phyloP scores from a whole-genome alignment of 2,888 invertebrate genomes.

The Drosophila austrosaltans region DNA sequence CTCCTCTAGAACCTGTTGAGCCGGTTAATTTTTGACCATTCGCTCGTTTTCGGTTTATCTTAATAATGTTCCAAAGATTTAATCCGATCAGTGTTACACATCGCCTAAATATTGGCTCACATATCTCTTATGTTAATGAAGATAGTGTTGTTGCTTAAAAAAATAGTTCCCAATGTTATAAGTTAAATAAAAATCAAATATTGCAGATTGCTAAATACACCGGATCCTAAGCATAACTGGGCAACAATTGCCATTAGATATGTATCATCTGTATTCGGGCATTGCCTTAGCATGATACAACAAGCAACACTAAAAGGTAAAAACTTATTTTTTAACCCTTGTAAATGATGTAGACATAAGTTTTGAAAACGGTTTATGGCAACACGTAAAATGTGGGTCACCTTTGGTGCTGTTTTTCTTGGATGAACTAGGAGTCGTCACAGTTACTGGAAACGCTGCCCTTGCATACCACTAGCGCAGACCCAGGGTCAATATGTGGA shows the following conservation, averaged over 20 bases:
- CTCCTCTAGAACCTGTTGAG: not conserved
- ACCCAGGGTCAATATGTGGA: conserved; percentile 39
- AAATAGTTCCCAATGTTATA: too few relatives aligned
- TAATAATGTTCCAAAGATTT: too few relatives aligned
- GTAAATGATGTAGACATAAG: not conserved
- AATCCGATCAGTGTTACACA: not conserved
- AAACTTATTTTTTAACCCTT: not conserved
- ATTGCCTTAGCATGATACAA: not conserved
- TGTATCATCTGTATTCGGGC: not conserved
- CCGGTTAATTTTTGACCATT: not conserved
- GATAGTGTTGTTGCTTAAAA: too few relatives aligned
- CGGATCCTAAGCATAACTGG: too few relatives aligned
- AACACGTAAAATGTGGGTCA: conserved; percentile 32
- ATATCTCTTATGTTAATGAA: too few relatives aligned
- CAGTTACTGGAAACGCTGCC: conserved; percentile 37
- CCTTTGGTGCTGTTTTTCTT: not conserved
- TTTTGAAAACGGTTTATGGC: not conserved
- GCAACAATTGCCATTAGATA: not conserved
- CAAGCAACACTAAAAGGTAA: not conserved
- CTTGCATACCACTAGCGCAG: conserved; percentile 30
- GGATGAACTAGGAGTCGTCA: conserved; percentile 36
- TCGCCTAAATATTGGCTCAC: not conserved
- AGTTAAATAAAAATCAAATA: too few relatives aligned
- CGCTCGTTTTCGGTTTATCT: not conserved
- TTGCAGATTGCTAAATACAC: too few relatives aligned